These are phyloP conservation scores for Leptatherina wallacei DNA, from an alignment of 2,797 vertebrate species.

Conservation along the genomic window DNA sequence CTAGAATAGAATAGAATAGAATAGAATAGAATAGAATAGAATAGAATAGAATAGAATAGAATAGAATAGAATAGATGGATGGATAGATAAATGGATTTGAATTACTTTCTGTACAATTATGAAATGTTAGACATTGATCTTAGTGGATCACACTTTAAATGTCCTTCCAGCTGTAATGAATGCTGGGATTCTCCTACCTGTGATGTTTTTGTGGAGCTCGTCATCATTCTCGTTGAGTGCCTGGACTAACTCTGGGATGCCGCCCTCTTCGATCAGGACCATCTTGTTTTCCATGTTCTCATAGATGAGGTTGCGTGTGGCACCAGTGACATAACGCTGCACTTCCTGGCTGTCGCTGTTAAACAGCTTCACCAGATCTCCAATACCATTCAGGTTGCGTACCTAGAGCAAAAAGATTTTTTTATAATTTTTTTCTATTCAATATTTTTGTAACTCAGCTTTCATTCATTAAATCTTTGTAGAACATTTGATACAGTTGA, in stretches of 20 bases:
- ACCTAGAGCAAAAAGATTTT: slow-evolving; percentile 77
- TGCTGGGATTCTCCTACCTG: slow-evolving; percentile 78
- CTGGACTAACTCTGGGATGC: slow-evolving; percentile 87
- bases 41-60: too few species aligned
- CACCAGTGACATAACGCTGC: slow-evolving; percentile 92
- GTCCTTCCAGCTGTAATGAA: background rate
- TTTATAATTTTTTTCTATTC: background rate
- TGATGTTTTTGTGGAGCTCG: slow-evolving; percentile 94
- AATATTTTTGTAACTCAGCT: background rate
- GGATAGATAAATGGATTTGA: too few species aligned
- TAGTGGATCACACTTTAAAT: background rate
- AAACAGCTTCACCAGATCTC: slow-evolving; percentile 88
- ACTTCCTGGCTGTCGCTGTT: slow-evolving; percentile 89
- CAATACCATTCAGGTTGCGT: slow-evolving; percentile 84
- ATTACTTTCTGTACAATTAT: background rate
- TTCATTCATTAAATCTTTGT: background rate
- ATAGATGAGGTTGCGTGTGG: slow-evolving; percentile 94
- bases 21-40: too few species aligned
- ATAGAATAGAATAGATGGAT: too few species aligned
- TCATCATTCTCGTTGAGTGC: slow-evolving; percentile 86
- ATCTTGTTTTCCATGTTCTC: slow-evolving; percentile 92
- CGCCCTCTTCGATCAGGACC: slow-evolving; percentile 87
- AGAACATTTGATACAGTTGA: background rate
- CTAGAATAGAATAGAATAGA: background rate
- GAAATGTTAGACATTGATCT: background rate